phyloP scores from a whole-genome alignment of 2,888 invertebrate species.

The Xanthia icteritia region DNA sequence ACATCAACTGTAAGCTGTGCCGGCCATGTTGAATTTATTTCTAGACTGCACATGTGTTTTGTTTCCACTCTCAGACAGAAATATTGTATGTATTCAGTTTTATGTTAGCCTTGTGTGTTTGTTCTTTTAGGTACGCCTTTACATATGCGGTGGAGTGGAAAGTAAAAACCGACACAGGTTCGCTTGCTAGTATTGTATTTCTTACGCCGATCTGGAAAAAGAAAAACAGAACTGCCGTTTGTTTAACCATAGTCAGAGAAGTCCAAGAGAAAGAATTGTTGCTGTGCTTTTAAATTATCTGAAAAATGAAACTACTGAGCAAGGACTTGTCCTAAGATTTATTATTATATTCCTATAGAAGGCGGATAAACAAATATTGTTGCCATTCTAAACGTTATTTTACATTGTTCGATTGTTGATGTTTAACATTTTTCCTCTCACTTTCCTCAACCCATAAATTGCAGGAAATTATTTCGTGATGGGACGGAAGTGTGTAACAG shows the following conservation, averaged over 20 bases:
- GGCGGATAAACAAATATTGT: neutral
- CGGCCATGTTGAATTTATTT: conserved; percentile 73
- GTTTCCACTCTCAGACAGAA: conserved; percentile 53
- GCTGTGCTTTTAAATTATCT: neutral
- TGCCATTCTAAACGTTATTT: neutral
- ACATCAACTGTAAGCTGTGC: conserved; percentile 72
- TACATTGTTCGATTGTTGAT: neutral
- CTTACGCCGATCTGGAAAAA: conserved; percentile 20
- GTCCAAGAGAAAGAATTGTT: neutral
- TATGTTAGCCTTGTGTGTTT: conserved; percentile 50
- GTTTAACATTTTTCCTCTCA: too few relatives aligned
- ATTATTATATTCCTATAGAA: neutral
- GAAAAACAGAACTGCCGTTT: conserved; percentile 9
- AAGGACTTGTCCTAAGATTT: neutral
- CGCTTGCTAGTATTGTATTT: conserved; percentile 26
- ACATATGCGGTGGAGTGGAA: conserved; percentile 33
- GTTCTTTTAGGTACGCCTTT: conserved; percentile 29
- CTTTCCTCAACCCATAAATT: too few relatives aligned
- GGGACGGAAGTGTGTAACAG: too few relatives aligned
- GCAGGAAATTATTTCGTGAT: too few relatives aligned
- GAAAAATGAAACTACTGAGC: neutral
- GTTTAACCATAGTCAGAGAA: neutral
- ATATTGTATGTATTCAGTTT: conserved; percentile 58
- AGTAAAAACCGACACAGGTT: conserved; percentile 33
- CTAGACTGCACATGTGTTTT: conserved; percentile 58